phyloP scores from a whole-genome alignment of 2,797 vertebrate species.

The Cetoscarus ocellatus region DNA sequence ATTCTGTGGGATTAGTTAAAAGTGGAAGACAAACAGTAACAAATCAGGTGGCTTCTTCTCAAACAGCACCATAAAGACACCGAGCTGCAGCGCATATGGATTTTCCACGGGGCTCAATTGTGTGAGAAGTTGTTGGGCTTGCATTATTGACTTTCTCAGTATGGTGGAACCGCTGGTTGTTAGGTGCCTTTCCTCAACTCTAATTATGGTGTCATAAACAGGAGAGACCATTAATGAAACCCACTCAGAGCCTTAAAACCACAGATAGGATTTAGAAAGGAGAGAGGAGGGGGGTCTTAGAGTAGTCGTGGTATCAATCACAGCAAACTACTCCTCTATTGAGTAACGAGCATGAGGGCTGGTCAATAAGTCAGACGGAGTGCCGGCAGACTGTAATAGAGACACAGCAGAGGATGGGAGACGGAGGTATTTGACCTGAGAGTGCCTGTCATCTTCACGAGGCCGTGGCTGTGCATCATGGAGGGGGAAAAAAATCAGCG shows the following conservation, averaged over 20 bases:
- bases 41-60: slow-evolving; percentile 73
- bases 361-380: slow-evolving; percentile 94
- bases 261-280: slow-evolving; percentile 79
- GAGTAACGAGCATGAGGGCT: slow-evolving; percentile 85
- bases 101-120: slow-evolving; percentile 95
- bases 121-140: slow-evolving; percentile 99
- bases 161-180: slow-evolving; percentile 90
- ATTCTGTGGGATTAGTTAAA: slow-evolving; percentile 83
- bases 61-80: slow-evolving; percentile 84
- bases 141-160: slow-evolving; percentile 95
- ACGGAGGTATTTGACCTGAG: slow-evolving; percentile 84
- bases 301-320: slow-evolving; percentile 76
- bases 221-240: slow-evolving; percentile 90
- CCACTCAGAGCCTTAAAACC: slow-evolving; percentile 89
- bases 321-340: slow-evolving; percentile 79
- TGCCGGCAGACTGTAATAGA: slow-evolving; percentile 86
- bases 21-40: slow-evolving; percentile 76
- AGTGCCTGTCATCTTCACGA: slow-evolving; percentile 84
- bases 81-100: slow-evolving; percentile 91
- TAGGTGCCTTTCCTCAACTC: slow-evolving; percentile 95
- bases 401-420: slow-evolving; percentile 82
- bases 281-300: slow-evolving; percentile 54
- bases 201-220: slow-evolving; percentile 98
- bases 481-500: slow-evolving; percentile 83
- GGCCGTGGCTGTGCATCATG: slow-evolving; percentile 84